These are phyloP conservation scores for Hemiprocne comata DNA, from an alignment of 2,113 vertebrate species.

Conservation along the genomic window DNA sequence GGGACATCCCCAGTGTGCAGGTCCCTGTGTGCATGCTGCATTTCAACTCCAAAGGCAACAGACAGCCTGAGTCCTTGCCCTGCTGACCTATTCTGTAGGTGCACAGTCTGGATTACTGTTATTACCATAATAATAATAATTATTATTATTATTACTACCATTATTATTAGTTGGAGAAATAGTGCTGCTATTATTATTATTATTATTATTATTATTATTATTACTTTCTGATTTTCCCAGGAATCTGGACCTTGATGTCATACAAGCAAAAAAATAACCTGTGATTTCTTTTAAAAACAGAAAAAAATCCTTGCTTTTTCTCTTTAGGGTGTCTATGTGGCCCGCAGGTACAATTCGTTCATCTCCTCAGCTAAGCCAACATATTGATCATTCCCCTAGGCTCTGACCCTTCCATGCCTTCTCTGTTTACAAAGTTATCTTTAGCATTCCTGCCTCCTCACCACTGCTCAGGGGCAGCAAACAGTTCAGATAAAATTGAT, in stretches of 20 bases:
- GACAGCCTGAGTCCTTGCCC: fast-evolving
- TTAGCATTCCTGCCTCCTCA: conserved; percentile 25
- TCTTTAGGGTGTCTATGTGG: not conserved
- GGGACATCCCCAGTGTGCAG: fast-evolving
- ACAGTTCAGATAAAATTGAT: conserved; percentile 55
- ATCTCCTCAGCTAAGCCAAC: not conserved
- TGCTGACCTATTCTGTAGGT: not conserved
- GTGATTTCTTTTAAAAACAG: not conserved
- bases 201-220: not conserved
- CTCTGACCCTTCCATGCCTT: conserved; percentile 16
- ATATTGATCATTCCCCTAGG: conserved; percentile 43
- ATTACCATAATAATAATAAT: not conserved
- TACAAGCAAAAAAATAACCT: not conserved
- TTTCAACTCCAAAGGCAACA: not conserved
- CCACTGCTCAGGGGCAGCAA: not conserved
- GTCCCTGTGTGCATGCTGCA: fast-evolving
- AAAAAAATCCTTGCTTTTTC: not conserved
- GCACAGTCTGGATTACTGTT: not conserved
- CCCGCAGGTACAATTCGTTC: fast-evolving
- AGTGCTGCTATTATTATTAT: not conserved
- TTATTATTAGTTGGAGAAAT: not conserved
- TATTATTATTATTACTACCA: not conserved
- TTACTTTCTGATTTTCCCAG: not conserved
- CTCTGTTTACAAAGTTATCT: conserved; percentile 64
- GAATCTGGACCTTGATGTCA: not conserved